Evolutionary conservation across 2,888 invertebrate genomes (phyloP), one percentile per base, ranked within the genome.

Genomic region (Kryphioiulus occultus): DNA sequence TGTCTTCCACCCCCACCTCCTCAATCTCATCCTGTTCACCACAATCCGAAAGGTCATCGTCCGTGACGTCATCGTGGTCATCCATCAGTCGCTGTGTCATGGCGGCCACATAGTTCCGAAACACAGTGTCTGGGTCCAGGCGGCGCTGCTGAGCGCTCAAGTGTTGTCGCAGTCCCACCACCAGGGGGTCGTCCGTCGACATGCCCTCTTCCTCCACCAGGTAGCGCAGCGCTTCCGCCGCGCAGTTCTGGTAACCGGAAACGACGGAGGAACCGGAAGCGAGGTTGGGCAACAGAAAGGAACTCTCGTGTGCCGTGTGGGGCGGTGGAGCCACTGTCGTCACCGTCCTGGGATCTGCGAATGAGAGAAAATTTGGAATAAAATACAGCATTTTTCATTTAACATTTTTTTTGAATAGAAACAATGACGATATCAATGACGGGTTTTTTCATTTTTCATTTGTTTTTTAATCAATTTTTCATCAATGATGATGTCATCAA

Each of bases 141-240:
- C 7, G 86, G 19, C 42, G 86, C 12, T 86, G n/a, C 86, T 44
- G 19, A n/a, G 42, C 22, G 5, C 12, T 17, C 10, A 86, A 30
- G 53, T 86, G 86, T n/a, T 39, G n/a, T n/a, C 42, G 53, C 22
- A 86, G 53, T 4, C 86, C 86, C 5, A 12, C 44, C 19, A 86
- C 86, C 9, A 86, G 42, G 19, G 86, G 44, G 30, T 86, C 86
- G n/a, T 86, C 86, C 44, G 86, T 12, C 12, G 5, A 9, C 86
- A 86, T 44, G 22, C 53, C 53, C n/a, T 86, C 86, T n/a, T 86
- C 86, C 30, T 86, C 86, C 19, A 47, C n/a, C 44, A 86, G 47
- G 86, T 86, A 86, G 47, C 86, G 86, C 4, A 86, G 19, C 9
- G 86, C 53, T 32, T 86, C 86, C 7, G 86, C 5, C n/a, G 86